Conservation (phyloP, 2,113 vertebrate genomes). For the Thryonomys swinderianus region DNA sequence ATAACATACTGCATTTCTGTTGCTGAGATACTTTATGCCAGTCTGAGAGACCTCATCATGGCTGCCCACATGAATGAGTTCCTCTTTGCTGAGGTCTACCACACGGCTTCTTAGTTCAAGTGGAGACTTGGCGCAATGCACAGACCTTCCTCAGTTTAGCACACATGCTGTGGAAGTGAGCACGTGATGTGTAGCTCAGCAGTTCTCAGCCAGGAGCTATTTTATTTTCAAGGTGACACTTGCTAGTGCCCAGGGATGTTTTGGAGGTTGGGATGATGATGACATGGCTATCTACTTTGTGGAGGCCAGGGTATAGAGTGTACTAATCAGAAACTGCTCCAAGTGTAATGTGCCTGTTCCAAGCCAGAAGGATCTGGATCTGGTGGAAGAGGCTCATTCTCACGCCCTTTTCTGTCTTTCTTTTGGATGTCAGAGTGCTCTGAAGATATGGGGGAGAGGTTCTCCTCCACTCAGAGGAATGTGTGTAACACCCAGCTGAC, state of each 20-base stretch:
- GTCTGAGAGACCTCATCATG: background rate
- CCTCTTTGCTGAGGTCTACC: background rate
- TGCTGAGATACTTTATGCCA: background rate
- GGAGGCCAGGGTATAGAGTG: background rate
- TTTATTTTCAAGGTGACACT: background rate
- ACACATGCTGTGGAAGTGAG: background rate
- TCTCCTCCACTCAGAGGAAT: background rate
- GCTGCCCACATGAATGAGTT: background rate
- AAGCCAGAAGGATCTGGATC: too few species aligned
- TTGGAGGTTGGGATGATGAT: background rate
- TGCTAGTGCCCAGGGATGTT: background rate
- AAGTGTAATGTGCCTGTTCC: rapidly evolving
- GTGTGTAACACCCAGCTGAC: rapidly evolving
- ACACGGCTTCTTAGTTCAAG: background rate
- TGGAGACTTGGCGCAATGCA: rapidly evolving
- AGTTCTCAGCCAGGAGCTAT: background rate
- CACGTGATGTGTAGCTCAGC: too few species aligned
- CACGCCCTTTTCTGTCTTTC: rapidly evolving
- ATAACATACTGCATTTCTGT: background rate
- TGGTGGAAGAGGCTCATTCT: too few species aligned
- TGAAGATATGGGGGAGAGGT: background rate
- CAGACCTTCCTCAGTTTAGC: background rate
- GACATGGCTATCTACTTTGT: too few species aligned
- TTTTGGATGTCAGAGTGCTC: background rate
- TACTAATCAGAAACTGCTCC: background rate